Conservation (phyloP, 2,888 invertebrate species). For the Morpho helenor region DNA sequence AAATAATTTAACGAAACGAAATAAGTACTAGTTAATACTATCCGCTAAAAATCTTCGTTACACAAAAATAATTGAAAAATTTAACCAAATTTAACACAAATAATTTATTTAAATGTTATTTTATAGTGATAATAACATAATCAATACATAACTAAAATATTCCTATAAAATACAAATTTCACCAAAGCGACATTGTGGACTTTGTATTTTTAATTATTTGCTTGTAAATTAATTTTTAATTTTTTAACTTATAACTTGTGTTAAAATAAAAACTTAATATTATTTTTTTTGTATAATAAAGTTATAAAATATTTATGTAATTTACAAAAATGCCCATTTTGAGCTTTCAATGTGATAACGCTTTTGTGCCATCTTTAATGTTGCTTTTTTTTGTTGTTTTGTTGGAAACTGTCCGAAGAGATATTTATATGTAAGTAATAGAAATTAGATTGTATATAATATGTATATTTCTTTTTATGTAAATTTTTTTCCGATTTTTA, state of each 20-base stretch:
- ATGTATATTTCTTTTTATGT: too few species aligned
- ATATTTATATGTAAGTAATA: constrained; percentile 39
- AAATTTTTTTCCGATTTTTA: constrained; percentile 21
- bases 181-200: not conserved
- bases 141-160: too few species aligned
- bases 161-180: not conserved
- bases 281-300: too few species aligned
- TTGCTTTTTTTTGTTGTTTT: constrained; percentile 53
- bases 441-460: constrained; percentile 17
- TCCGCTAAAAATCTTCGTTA: not conserved
- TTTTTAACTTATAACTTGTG: too few species aligned
- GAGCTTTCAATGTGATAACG: constrained; percentile 56
- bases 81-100: too few species aligned
- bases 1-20: too few species aligned
- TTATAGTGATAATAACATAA: too few species aligned
- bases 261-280: too few species aligned
- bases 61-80: not conserved
- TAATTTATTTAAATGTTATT: too few species aligned
- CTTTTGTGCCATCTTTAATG: constrained; percentile 53
- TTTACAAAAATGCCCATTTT: constrained; percentile 65
- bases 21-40: too few species aligned
- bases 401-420: constrained; percentile 48
- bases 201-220: not conserved
- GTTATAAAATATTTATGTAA: constrained; percentile 10
- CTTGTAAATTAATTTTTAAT: too few species aligned